Evolutionary conservation across 2,888 invertebrate species (phyloP).

Genomic region (Nowickia ferox): DNA sequence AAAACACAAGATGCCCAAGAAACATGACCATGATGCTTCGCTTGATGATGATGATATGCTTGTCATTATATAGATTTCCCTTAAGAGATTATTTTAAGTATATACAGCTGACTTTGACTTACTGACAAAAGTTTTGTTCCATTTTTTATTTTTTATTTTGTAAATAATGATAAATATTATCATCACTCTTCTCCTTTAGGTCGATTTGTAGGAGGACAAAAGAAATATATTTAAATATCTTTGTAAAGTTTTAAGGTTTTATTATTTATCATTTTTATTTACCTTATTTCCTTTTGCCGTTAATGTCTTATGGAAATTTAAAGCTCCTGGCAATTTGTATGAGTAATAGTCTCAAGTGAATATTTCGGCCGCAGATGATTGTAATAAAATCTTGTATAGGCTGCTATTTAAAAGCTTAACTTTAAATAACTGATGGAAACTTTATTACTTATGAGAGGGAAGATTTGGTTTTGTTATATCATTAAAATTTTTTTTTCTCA

Average conservation of each 20-base stretch:
- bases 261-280: not conserved
- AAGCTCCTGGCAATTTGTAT: slow-evolving; percentile 36
- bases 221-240: not conserved
- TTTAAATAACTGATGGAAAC: not conserved
- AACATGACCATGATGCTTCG: slow-evolving; percentile 14
- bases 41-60: slow-evolving; percentile 38
- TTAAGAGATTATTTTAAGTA: slow-evolving; percentile 62
- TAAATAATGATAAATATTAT: slow-evolving; percentile 50
- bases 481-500: too few relatives aligned
- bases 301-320: slow-evolving; percentile 13
- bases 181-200: slow-evolving; percentile 1
- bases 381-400: not conserved
- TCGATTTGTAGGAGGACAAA: not conserved
- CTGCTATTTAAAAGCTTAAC: not conserved
- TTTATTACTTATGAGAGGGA: not conserved
- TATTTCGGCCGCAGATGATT: not conserved
- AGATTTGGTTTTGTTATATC: too few relatives aligned
- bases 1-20: slow-evolving; percentile 31
- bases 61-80: slow-evolving; percentile 74
- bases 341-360: slow-evolving; percentile 46
- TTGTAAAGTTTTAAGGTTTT: slow-evolving; percentile 12
- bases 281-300: not conserved
- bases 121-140: slow-evolving; percentile 34
- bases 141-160: slow-evolving; percentile 17
- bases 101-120: slow-evolving; percentile 47